phyloP scores from a whole-genome alignment of 2,797 vertebrate species.

The Monodelphis domestica region DNA sequence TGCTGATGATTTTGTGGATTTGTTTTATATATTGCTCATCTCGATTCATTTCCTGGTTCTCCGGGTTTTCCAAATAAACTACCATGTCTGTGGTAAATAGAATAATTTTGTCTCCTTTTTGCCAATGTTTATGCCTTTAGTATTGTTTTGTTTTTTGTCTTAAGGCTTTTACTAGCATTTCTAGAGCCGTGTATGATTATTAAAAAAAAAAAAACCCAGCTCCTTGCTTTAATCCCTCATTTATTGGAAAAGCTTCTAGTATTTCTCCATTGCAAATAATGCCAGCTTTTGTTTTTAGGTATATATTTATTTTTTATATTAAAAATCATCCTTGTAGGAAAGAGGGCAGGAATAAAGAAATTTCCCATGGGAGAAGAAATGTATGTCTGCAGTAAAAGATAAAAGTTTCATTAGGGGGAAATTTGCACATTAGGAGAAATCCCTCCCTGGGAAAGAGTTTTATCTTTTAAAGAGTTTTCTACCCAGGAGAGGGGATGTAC shows the following conservation, averaged over 20 bases:
- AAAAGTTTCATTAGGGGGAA: background rate
- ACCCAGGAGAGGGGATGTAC: background rate
- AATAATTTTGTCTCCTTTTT: background rate
- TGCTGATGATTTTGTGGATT: background rate
- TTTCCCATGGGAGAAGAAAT: background rate
- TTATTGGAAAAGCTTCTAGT: background rate
- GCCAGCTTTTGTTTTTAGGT: background rate
- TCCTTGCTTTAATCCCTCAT: background rate
- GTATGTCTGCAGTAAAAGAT: background rate
- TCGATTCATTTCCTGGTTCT: background rate
- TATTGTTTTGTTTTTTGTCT: background rate
- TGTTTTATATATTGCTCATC: background rate
- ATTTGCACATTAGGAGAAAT: background rate
- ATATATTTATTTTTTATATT: background rate
- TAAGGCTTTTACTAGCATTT: background rate
- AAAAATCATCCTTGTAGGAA: background rate
- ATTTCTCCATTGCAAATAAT: background rate
- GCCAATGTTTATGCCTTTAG: background rate
- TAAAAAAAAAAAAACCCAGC: background rate
- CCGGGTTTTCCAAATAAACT: background rate
- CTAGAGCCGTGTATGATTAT: background rate
- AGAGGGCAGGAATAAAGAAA: background rate
- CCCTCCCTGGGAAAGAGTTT: background rate
- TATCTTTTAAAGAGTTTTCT: background rate
- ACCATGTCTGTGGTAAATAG: background rate